Evolutionary conservation across 1,140 invertebrate genomes (phyloP), one percentile per base, ranked within the genome.

Genomic region (Drosophila orena): DNA sequence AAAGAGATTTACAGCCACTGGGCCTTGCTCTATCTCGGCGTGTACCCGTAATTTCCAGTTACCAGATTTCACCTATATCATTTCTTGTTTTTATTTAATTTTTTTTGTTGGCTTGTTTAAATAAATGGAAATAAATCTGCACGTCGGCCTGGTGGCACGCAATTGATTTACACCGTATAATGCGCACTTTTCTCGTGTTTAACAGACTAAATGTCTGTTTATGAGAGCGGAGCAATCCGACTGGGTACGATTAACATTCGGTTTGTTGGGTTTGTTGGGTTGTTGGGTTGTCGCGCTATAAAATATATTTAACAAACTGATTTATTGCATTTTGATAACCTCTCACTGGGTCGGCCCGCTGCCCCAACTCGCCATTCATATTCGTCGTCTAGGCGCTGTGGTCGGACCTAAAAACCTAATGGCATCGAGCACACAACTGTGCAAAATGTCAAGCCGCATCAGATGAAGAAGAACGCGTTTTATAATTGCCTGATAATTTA

Each of bases 311-410:
- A 78, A 76, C 76, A 77, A 88, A 79, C 79, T 89, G 83, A 88
- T 88, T 89, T 88, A 88, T 83, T 76, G 79, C 84, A 66, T 83
- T 88, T 88, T 88, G 84, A 88, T 88, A 88, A 88, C 83, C 83
- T 70, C 79, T 73, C 73, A 70, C 34, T 65, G 47, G 66, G 62
- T 78, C 34, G 49, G 57, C 30, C 24, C 59, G 22, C 58, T 55
- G 44, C 37, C 54, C 30, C 43, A 44, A 20, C 14, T 34, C 17
- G 22, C n/a, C 27, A 22, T 54, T 30, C 59, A 57, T 27, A 44
- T 52, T 53, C 34, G 30, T 59, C 22, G 64, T 49, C 49, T 68
- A 65, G 57, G 59, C 40, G 34, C 55, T 37, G 62, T 58, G 53
- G 59, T 60, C 65, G 58, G 52, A 42, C 59, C 64, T 22, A 6